These are phyloP conservation scores for Abscondita cerata DNA, from an alignment of 2,888 invertebrate species.

Conservation along the genomic window DNA sequence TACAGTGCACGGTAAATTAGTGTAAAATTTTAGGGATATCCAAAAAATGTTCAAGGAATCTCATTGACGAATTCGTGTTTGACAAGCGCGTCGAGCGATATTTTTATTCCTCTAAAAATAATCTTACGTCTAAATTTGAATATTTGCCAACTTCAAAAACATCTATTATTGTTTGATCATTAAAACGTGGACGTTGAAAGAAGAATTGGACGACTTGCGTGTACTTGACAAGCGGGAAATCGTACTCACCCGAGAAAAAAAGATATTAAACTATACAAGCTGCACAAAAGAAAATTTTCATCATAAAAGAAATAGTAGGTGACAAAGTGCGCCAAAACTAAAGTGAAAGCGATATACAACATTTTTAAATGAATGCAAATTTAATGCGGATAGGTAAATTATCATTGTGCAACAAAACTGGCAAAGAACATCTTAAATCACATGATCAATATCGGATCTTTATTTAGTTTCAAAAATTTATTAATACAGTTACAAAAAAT, in stretches of 20 bases:
- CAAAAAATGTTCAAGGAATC: too few species aligned
- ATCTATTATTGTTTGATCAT: neutral
- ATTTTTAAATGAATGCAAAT: neutral
- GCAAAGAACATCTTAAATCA: too few species aligned
- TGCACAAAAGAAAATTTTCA: neutral
- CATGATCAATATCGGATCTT: too few species aligned
- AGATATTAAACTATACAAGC: neutral
- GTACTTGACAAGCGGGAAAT: neutral
- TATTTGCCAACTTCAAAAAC: slow-evolving; percentile 8
- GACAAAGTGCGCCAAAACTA: neutral
- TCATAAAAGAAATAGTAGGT: slow-evolving; percentile 1
- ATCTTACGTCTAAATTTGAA: neutral
- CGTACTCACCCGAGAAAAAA: slow-evolving; percentile 3
- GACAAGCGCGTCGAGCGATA: neutral
- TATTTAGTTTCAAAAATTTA: too few species aligned
- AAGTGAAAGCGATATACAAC: neutral
- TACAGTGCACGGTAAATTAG: too few species aligned
- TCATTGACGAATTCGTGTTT: too few species aligned
- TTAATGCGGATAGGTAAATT: too few species aligned
- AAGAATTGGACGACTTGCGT: neutral
- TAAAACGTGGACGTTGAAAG: neutral
- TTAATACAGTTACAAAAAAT: too few species aligned
- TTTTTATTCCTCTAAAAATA: slow-evolving; percentile 4
- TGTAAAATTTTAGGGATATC: too few species aligned
- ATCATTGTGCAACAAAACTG: too few species aligned